Conservation (phyloP, 2,888 invertebrate genomes). For the Venustoraphidia nigricollis region DNA sequence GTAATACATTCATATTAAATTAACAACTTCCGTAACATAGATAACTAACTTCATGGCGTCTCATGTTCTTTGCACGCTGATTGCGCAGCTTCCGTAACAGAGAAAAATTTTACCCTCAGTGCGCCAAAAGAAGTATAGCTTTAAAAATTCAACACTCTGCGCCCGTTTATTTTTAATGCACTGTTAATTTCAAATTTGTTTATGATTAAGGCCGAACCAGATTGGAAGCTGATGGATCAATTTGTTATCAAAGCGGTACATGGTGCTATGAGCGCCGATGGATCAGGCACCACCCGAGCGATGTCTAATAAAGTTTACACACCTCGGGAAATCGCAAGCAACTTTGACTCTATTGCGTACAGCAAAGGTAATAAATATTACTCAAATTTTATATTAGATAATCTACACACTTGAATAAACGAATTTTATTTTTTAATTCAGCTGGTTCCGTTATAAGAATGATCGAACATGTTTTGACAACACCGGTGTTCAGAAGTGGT, state of each 20-base stretch:
- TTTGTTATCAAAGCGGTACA: constrained; percentile 27
- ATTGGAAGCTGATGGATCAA: constrained; percentile 28
- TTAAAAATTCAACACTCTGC: too few relatives aligned
- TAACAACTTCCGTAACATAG: too few relatives aligned
- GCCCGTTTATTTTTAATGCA: constrained; percentile 14
- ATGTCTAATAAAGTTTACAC: constrained; percentile 36
- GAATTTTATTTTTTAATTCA: constrained; percentile 9
- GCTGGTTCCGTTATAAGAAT: constrained; percentile 37
- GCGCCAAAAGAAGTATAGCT: too few relatives aligned
- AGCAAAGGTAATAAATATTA: constrained; percentile 37
- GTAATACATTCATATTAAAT: too few relatives aligned
- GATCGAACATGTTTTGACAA: constrained; percentile 33
- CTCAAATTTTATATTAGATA: neutral
- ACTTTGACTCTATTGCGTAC: constrained; percentile 44
- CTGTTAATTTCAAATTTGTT: constrained; percentile 15
- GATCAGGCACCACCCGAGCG: constrained; percentile 31
- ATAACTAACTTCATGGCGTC: too few relatives aligned
- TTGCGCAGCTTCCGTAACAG: too few relatives aligned
- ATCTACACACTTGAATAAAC: too few relatives aligned
- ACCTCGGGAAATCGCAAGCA: constrained; percentile 32
- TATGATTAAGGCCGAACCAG: constrained; percentile 25
- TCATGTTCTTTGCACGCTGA: too few relatives aligned
- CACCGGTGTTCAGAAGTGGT: neutral
- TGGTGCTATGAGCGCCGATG: constrained; percentile 24
- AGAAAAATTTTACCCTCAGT: too few relatives aligned